Evolutionary conservation across 2,797 vertebrate species (phyloP).

Genomic region (Anisognathus igniventris): DNA sequence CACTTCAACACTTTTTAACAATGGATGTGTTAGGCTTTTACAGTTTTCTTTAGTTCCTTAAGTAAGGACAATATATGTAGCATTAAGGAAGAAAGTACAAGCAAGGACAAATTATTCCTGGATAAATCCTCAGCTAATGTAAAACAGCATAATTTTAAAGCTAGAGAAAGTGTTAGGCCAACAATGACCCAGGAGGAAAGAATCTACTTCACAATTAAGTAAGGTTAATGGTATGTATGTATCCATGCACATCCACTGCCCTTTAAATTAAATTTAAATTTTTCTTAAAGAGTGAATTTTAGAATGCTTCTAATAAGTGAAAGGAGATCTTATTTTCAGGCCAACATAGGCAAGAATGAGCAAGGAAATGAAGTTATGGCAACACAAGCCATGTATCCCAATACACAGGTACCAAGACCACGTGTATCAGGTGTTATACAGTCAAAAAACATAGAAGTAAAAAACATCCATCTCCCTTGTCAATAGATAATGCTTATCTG

Average conservation of each 20-base stretch:
- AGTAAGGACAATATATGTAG: not conserved
- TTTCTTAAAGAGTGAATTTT: not conserved
- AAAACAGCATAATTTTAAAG: not conserved
- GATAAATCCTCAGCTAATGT: not conserved
- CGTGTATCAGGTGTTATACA: not conserved
- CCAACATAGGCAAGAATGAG: not conserved
- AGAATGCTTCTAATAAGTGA: not conserved
- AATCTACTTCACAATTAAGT: not conserved
- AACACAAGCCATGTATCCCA: not conserved
- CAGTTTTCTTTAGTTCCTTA: not conserved
- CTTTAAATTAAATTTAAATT: not conserved
- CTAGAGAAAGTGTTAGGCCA: not conserved
- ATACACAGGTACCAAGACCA: not conserved
- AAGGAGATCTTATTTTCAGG: not conserved
- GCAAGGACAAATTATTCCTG: not conserved
- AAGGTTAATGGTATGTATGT: not conserved
- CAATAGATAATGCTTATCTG: not conserved
- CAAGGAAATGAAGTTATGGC: not conserved
- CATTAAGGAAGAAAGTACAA: conserved; percentile 4
- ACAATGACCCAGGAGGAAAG: not conserved
- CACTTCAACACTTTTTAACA: not conserved
- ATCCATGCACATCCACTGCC: not conserved
- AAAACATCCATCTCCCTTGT: not conserved
- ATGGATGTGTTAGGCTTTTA: not conserved
- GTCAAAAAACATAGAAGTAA: not conserved